These are phyloP conservation scores for Brachionus manjavacas DNA, from an alignment of 1,140 invertebrate species.

Conservation along the genomic window DNA sequence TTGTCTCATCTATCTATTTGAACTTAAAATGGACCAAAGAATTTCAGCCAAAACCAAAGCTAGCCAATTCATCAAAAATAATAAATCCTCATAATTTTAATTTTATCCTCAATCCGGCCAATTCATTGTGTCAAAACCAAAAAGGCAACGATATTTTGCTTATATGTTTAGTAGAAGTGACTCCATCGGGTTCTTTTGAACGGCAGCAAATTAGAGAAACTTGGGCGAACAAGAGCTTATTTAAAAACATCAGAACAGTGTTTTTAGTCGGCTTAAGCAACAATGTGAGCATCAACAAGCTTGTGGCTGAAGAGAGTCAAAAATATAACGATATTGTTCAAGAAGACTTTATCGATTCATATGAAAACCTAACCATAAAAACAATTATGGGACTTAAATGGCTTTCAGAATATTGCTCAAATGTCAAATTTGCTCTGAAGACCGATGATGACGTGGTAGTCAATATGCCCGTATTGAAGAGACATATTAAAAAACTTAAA, in stretches of 20 bases:
- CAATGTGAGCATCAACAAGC: neutral
- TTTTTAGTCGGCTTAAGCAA: neutral
- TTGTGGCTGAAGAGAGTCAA: conserved; percentile 26
- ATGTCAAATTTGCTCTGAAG: conserved; percentile 43
- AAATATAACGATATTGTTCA: conserved; percentile 46
- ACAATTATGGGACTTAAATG: conserved; percentile 46
- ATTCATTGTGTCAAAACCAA: neutral
- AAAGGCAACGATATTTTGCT: neutral
- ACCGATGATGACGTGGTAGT: conserved; percentile 45
- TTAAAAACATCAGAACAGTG: neutral
- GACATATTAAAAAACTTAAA: neutral
- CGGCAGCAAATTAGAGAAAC: conserved; percentile 45
- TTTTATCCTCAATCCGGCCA: conserved; percentile 43
- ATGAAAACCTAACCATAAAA: conserved; percentile 45
- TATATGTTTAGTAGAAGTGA: neutral
- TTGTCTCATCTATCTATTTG: too few relatives aligned
- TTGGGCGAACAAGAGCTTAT: neutral
- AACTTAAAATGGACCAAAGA: neutral
- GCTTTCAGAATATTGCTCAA: conserved; percentile 42
- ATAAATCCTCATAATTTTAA: conserved; percentile 43
- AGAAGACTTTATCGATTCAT: conserved; percentile 45
- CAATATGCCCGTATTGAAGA: conserved; percentile 24
- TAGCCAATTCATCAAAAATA: neutral
- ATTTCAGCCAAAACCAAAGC: neutral
- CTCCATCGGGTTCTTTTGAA: conserved; percentile 42